phyloP scores from a whole-genome alignment of 2,797 vertebrate genomes.

The Sitta carolinensis region DNA sequence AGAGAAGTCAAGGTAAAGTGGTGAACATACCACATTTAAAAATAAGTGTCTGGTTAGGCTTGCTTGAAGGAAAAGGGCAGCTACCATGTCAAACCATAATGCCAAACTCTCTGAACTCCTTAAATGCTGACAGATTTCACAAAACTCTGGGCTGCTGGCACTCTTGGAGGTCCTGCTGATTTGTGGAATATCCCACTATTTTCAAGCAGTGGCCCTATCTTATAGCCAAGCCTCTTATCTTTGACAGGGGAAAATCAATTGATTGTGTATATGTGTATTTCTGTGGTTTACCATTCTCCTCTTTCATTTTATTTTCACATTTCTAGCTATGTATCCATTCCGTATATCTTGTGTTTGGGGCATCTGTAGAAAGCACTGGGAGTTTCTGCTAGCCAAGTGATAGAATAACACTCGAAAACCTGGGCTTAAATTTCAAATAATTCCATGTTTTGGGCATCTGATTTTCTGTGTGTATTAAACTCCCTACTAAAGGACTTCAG shows the following conservation, averaged over 20 bases:
- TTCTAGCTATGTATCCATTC: neutral
- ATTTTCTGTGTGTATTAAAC: neutral
- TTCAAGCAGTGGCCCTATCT: neutral
- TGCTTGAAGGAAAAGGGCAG: neutral
- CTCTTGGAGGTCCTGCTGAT: neutral
- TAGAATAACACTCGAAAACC: neutral
- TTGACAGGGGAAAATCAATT: neutral
- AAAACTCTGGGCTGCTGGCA: neutral
- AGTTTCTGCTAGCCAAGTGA: neutral
- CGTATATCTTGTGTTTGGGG: neutral
- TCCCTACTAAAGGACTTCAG: neutral
- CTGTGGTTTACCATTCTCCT: neutral
- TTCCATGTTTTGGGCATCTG: neutral
- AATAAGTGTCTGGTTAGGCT: neutral
- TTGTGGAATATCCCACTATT: neutral
- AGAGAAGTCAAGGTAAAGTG: conserved; percentile 95
- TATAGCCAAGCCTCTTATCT: neutral
- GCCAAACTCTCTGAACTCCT: neutral
- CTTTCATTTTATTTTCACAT: neutral
- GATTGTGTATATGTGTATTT: neutral
- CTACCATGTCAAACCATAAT: neutral
- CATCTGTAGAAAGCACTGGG: neutral
- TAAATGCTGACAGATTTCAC: neutral
- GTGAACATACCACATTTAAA: neutral
- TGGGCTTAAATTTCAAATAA: neutral